These are phyloP conservation scores for Monoplex corrugatus DNA, from an alignment of 2,888 invertebrate species.

Conservation along the genomic window DNA sequence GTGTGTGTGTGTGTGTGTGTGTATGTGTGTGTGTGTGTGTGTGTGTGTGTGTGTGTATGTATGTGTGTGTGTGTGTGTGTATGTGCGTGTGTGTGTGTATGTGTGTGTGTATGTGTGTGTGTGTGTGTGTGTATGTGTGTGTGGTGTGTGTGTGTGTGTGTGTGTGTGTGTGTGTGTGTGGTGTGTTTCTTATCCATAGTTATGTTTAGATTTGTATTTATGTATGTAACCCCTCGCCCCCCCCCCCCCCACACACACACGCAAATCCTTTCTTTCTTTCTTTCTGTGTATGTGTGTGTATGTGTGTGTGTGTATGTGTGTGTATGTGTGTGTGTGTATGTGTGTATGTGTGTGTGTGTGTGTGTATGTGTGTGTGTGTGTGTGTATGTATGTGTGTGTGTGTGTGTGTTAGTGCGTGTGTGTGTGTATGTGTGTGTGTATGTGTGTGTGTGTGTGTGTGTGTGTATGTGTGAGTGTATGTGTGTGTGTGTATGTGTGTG, in stretches of 20 bases:
- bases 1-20: too few relatives aligned
- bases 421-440: constrained; percentile 2
- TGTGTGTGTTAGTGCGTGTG: neutral
- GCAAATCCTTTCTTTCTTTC: neutral
- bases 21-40: too few relatives aligned
- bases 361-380: constrained; percentile 28
- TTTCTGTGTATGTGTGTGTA: constrained; percentile 17
- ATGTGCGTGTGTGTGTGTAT: neutral
- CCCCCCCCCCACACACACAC: neutral
- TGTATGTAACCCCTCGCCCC: too few relatives aligned
- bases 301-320: constrained; percentile 28
- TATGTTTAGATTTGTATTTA: too few relatives aligned
- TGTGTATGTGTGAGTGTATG: too few relatives aligned
- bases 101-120: neutral
- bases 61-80: neutral
- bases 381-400: constrained; percentile 20
- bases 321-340: constrained; percentile 28
- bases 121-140: neutral
- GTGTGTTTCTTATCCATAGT: too few relatives aligned
- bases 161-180: neutral
- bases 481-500: too few relatives aligned
- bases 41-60: neutral
- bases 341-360: constrained; percentile 18
- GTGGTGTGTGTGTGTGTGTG: neutral
- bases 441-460: too few relatives aligned